phyloP scores from a whole-genome alignment of 2,888 invertebrate genomes.

The Apamea epomidion region DNA sequence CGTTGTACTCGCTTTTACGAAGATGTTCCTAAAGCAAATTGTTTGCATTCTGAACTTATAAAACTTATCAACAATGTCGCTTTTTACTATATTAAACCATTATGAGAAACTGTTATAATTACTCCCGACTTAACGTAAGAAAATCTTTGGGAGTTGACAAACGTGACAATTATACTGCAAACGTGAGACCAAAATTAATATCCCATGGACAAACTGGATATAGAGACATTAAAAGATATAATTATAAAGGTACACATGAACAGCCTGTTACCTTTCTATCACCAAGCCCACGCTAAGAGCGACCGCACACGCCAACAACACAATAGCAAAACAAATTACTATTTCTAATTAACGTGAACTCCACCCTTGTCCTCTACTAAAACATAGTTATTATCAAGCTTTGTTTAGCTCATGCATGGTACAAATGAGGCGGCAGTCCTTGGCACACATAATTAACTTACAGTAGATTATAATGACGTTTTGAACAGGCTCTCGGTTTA shows the following conservation, averaged over 20 bases:
- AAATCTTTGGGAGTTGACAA: neutral
- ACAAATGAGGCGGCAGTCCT: constrained; percentile 68
- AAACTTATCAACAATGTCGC: neutral
- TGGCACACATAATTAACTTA: constrained; percentile 68
- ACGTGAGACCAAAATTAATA: neutral
- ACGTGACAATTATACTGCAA: neutral
- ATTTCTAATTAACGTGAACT: constrained; percentile 60
- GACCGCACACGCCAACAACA: constrained; percentile 49
- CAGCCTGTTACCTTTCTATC: constrained; percentile 7
- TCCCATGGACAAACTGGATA: neutral
- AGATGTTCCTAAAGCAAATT: neutral
- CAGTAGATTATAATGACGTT: constrained; percentile 55
- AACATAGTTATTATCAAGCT: constrained; percentile 59
- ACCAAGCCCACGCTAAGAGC: constrained; percentile 51
- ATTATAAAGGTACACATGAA: constrained; percentile 9
- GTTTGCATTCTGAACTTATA: neutral
- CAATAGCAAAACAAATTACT: constrained; percentile 55
- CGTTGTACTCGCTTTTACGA: neutral
- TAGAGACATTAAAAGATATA: constrained; percentile 11
- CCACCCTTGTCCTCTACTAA: constrained; percentile 67
- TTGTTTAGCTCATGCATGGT: constrained; percentile 70
- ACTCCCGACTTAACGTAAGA: neutral
- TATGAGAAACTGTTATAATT: neutral
- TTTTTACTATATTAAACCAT: neutral
- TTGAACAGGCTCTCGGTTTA: constrained; percentile 36